Conservation (phyloP, 2,888 invertebrate species). For the Acanthosepion lycidas region DNA sequence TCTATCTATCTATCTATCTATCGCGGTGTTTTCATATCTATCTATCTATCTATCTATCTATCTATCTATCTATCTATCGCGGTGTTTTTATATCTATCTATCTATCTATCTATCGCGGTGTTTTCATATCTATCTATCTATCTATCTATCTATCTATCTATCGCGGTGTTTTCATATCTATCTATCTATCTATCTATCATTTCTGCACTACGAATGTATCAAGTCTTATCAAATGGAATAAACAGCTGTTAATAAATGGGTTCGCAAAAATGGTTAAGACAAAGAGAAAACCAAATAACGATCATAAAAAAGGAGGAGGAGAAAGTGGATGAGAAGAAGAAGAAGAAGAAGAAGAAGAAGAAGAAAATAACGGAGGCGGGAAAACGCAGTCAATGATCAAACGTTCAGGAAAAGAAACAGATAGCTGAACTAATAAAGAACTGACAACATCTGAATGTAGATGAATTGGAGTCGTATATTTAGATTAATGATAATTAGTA, state of each 20-base stretch:
- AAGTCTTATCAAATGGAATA: not conserved
- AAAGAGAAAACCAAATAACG: not conserved
- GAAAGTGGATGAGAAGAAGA: no score
- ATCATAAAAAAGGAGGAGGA: not conserved
- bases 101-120: not conserved
- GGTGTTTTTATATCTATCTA: not conserved
- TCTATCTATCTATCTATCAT: not conserved
- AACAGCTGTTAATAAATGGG: not conserved
- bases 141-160: not conserved
- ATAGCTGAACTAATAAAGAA: not conserved
- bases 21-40: no score
- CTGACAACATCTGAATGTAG: not conserved
- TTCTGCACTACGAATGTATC: not conserved
- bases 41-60: not conserved
- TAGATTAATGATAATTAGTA: not conserved
- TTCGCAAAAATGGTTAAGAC: not conserved
- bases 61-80: not conserved
- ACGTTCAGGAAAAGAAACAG: not conserved
- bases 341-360: no score
- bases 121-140: no score
- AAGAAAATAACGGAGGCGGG: not conserved
- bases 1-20: no score
- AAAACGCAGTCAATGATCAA: not conserved
- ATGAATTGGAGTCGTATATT: not conserved
- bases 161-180: not conserved